These are phyloP conservation scores for Proales similis DNA, from an alignment of 1,140 invertebrate species.

Conservation along the genomic window DNA sequence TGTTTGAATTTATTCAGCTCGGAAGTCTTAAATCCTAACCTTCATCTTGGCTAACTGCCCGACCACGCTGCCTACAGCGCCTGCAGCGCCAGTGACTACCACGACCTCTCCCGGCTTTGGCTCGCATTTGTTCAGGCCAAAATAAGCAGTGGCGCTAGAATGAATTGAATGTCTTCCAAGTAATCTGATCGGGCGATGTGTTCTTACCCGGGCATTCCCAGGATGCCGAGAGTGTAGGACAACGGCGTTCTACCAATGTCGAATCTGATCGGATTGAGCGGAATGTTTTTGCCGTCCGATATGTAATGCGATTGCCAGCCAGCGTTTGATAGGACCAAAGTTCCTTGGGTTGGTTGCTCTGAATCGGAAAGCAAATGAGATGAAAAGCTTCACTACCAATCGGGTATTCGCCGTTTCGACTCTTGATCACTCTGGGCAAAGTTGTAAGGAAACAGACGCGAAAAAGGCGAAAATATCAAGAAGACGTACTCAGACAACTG, in stretches of 20 bases:
- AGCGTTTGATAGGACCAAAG: background rate
- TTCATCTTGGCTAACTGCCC: conserved; percentile 67
- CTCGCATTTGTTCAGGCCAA: conserved; percentile 65
- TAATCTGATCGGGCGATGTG: background rate
- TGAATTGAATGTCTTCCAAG: background rate
- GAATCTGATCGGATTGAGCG: conserved; percentile 8
- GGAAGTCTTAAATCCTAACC: conserved; percentile 39
- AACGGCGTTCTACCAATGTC: conserved; percentile 19
- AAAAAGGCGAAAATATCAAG: too few relatives aligned
- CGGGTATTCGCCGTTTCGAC: conserved; percentile 33
- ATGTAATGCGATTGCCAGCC: background rate
- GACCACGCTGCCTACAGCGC: conserved; percentile 63
- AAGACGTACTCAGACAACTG: conserved; percentile 28
- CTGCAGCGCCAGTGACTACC: conserved; percentile 57
- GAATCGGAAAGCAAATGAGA: too few relatives aligned
- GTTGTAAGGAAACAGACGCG: too few relatives aligned
- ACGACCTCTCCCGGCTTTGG: conserved; percentile 64
- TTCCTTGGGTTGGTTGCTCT: too few relatives aligned
- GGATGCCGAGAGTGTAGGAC: conserved; percentile 18
- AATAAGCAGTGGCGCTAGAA: conserved; percentile 64
- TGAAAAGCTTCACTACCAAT: too few relatives aligned
- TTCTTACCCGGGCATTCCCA: conserved; percentile 32
- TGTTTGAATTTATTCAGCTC: conserved; percentile 31
- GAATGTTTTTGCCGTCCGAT: background rate
- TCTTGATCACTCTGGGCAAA: conserved; percentile 35